Percentiles rank a stretch among this genome's conserved stretches.
These are phyloP conservation scores for Pheosia tremula DNA, from an alignment of 2,888 invertebrate genomes.

Conservation along the genomic window DNA sequence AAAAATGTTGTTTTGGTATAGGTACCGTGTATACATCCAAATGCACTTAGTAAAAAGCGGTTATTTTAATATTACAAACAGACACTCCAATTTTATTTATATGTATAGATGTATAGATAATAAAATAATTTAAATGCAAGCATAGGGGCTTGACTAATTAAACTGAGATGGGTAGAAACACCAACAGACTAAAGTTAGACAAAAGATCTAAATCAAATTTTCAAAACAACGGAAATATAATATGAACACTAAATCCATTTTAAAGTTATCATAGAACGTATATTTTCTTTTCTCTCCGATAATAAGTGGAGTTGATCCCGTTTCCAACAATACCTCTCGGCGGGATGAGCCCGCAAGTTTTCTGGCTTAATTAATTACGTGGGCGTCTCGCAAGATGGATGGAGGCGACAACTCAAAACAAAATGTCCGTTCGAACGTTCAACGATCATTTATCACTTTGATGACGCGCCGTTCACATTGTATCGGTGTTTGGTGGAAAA, in stretches of 20 bases:
- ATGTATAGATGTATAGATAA: too few species aligned
- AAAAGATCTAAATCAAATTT: neutral
- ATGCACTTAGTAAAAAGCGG: too few species aligned
- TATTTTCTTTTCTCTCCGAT: constrained; percentile 41
- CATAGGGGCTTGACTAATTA: too few species aligned
- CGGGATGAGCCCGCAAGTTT: constrained; percentile 40
- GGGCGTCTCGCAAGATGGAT: constrained; percentile 53
- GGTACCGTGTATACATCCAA: too few species aligned
- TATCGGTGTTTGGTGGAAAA: constrained; percentile 13
- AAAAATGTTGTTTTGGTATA: too few species aligned
- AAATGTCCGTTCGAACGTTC: constrained; percentile 49
- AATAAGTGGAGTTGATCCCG: constrained; percentile 30
- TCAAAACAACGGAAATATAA: neutral
- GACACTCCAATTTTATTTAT: too few species aligned
- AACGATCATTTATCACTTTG: constrained; percentile 46
- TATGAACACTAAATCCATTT: constrained; percentile 1
- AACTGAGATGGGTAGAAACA: too few species aligned
- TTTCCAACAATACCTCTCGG: constrained; percentile 48
- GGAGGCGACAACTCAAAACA: constrained; percentile 56
- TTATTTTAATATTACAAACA: too few species aligned
- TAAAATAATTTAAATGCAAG: too few species aligned
- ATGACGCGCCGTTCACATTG: constrained; percentile 32
- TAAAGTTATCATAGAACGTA: constrained; percentile 11
- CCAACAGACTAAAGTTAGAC: neutral
- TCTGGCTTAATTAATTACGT: constrained; percentile 58